Percentiles rank a stretch among this genome's conserved stretches.
Conservation (phyloP, 2,888 invertebrate species). For the Trisateles emortualis region DNA sequence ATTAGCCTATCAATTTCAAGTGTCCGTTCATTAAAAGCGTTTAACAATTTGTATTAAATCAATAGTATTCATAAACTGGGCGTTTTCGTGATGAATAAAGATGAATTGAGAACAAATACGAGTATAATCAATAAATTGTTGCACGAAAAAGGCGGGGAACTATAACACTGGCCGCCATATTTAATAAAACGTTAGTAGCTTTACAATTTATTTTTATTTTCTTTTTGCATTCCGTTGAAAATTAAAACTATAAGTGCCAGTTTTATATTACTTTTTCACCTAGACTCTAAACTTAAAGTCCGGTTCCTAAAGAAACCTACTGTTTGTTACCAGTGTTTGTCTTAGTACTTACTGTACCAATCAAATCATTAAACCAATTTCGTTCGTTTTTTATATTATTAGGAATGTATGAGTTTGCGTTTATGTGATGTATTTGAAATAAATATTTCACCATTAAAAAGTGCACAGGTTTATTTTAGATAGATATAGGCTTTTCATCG, state of each 20-base stretch:
- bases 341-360: too few species aligned
- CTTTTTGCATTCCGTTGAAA: neutral
- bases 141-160: slow-evolving; percentile 39
- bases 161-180: slow-evolving; percentile 11
- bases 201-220: neutral
- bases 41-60: slow-evolving; percentile 18
- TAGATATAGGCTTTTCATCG: too few species aligned
- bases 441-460: too few species aligned
- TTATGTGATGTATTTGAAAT: too few species aligned
- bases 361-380: too few species aligned
- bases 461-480: too few species aligned
- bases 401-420: too few species aligned
- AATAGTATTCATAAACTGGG: slow-evolving; percentile 19
- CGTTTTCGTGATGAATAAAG: slow-evolving; percentile 15
- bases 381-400: too few species aligned
- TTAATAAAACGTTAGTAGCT: slow-evolving; percentile 1
- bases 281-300: too few species aligned
- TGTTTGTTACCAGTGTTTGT: too few species aligned
- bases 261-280: neutral
- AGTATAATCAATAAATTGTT: slow-evolving; percentile 26
- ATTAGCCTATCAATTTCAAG: slow-evolving; percentile 7
- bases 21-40: slow-evolving; percentile 10
- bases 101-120: slow-evolving; percentile 30
- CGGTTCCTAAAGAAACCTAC: too few species aligned
- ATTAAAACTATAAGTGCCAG: neutral